These are phyloP conservation scores for Diachasmimorpha longicaudata DNA, from an alignment of 1,140 invertebrate species.

Conservation along the genomic window DNA sequence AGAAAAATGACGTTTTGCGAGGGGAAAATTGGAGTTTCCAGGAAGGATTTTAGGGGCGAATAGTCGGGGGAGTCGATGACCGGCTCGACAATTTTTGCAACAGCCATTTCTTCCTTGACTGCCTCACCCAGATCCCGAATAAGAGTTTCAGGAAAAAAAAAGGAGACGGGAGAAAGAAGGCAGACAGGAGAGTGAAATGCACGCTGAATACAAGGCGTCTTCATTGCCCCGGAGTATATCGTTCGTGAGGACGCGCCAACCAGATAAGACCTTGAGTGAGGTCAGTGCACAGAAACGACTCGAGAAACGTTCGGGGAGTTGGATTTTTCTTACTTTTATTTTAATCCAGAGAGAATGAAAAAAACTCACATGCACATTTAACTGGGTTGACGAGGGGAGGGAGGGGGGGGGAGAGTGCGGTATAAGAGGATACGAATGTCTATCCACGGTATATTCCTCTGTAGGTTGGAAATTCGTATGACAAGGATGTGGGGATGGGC, in stretches of 20 bases:
- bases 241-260: conserved; percentile 1
- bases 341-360: conserved; percentile 2
- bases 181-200: conserved; percentile 16
- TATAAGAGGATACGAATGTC: background rate
- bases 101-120: conserved; percentile 11
- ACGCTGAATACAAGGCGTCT: conserved; percentile 10
- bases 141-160: background rate
- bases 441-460: background rate
- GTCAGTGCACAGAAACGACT: conserved; percentile 36
- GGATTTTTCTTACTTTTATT: conserved; percentile 17
- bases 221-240: conserved; percentile 14
- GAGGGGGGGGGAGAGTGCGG: background rate
- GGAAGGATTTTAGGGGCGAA: conserved; percentile 4
- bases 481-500: background rate
- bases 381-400: background rate
- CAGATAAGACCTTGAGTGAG: conserved; percentile 43
- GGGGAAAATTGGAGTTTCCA: background rate
- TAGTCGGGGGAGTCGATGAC: conserved; percentile 22
- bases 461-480: background rate
- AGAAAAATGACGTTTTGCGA: background rate
- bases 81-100: conserved; percentile 11
- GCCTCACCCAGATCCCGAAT: background rate
- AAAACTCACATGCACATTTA: background rate
- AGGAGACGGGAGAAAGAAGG: background rate
- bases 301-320: conserved; percentile 8